Conservation (phyloP, 1,140 invertebrate genomes). For the Pinna nobilis region DNA sequence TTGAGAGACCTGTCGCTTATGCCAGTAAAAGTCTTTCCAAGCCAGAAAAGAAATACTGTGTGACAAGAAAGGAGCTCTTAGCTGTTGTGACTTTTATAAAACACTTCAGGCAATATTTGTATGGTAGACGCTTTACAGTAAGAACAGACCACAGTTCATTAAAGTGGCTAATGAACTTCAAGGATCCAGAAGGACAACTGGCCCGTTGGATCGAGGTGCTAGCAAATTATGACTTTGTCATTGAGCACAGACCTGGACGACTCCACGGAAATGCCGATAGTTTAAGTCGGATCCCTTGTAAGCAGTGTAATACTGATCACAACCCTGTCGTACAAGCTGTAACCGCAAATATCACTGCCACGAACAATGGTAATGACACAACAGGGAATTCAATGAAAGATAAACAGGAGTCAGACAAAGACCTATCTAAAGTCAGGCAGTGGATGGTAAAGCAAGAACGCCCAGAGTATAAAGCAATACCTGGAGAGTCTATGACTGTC, state of each 20-base stretch:
- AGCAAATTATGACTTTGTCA: conserved; percentile 25
- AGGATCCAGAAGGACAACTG: conserved; percentile 26
- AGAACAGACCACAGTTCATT: conserved; percentile 39
- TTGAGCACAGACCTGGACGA: conserved; percentile 27
- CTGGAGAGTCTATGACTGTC: no score
- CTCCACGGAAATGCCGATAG: conserved; percentile 25
- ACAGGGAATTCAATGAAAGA: no score
- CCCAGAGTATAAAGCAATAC: no score
- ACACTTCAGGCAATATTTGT: conserved; percentile 31
- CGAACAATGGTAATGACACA: no score
- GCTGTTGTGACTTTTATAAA: conserved; percentile 37
- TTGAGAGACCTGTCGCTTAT: conserved; percentile 16
- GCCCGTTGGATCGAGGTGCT: conserved; percentile 30
- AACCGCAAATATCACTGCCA: no score
- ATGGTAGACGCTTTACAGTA: conserved; percentile 23
- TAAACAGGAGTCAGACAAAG: no score
- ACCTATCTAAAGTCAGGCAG: no score
- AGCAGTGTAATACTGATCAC: neutral
- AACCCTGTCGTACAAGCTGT: no score
- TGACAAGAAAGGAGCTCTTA: conserved; percentile 33
- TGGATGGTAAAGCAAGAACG: no score
- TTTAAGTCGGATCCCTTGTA: conserved; percentile 15
- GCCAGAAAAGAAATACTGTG: conserved; percentile 34
- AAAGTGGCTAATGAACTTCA: conserved; percentile 29
- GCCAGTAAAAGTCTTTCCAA: conserved; percentile 21